phyloP scores from a whole-genome alignment of 2,888 invertebrate genomes.

The Holacanthella duospinosa region DNA sequence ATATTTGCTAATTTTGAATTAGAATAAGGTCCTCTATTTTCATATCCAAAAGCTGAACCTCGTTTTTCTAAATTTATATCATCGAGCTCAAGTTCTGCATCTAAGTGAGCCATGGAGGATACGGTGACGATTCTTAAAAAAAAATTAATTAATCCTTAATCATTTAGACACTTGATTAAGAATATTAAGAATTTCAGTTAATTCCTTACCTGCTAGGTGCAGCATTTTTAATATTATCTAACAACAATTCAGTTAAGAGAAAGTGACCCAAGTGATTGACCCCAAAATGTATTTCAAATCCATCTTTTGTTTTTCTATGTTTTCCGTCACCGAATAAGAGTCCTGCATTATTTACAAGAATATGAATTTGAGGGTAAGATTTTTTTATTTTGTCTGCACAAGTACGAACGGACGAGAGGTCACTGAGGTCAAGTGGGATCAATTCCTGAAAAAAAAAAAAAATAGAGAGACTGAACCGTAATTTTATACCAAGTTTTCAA shows the following conservation, averaged over 20 bases:
- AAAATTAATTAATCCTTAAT: background rate
- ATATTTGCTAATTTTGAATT: slow-evolving; percentile 72
- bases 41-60: background rate
- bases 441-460: too few relatives aligned
- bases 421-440: slow-evolving; percentile 64
- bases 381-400: slow-evolving; percentile 48
- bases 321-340: slow-evolving; percentile 35
- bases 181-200: slow-evolving; percentile 47
- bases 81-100: slow-evolving; percentile 55
- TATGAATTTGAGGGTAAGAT: slow-evolving; percentile 59
- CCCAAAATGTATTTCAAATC: slow-evolving; percentile 71
- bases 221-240: slow-evolving; percentile 55
- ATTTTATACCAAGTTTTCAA: too few relatives aligned
- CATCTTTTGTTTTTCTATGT: slow-evolving; percentile 52
- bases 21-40: slow-evolving; percentile 45
- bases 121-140: slow-evolving; percentile 57
- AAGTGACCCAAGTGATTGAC: slow-evolving; percentile 79
- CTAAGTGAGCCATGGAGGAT: slow-evolving; percentile 59
- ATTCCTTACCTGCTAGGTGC: too few relatives aligned
- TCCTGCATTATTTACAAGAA: slow-evolving; percentile 71
- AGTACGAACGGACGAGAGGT: slow-evolving; percentile 57
- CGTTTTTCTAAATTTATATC: slow-evolving; percentile 53
- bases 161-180: background rate
- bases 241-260: slow-evolving; percentile 64
- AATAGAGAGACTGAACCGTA: too few relatives aligned